Percentiles rank a stretch among this genome's conserved stretches.
These are phyloP conservation scores for Anhinga rufa DNA, from an alignment of 2,113 vertebrate genomes.

Conservation along the genomic window DNA sequence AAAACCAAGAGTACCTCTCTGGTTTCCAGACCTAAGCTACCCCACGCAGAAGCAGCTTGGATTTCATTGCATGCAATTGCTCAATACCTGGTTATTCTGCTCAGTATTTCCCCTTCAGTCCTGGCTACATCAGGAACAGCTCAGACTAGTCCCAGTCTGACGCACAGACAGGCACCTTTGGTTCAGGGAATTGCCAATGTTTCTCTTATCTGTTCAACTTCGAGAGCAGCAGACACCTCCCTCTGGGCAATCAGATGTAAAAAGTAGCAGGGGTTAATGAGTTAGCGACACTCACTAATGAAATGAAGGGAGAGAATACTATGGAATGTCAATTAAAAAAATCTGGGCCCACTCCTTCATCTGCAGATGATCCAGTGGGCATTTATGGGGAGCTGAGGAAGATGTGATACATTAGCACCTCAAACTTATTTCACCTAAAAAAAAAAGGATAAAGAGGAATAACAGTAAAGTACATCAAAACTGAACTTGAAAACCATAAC, in stretches of 20 bases:
- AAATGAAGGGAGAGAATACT: background rate
- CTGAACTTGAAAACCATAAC: background rate
- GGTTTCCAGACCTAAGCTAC: background rate
- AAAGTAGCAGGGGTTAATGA: background rate
- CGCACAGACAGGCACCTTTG: background rate
- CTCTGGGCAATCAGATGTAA: background rate
- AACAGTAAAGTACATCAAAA: background rate
- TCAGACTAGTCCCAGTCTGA: background rate
- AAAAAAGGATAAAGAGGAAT: background rate
- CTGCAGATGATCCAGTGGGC: background rate
- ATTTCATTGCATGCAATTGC: background rate
- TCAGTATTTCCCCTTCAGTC: background rate
- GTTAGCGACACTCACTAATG: background rate
- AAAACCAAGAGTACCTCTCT: background rate
- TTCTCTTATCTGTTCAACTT: background rate
- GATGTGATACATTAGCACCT: background rate
- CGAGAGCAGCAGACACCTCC: background rate
- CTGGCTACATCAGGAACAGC: background rate
- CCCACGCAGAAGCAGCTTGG: background rate
- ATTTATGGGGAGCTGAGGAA: background rate
- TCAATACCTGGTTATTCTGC: background rate
- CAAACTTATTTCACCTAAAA: background rate
- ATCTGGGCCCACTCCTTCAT: background rate
- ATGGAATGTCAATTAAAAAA: background rate
- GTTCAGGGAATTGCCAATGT: background rate